Evolutionary conservation across 23 tunicate genomes (phyloP).

Genomic region (Phallusia fumigata): DNA sequence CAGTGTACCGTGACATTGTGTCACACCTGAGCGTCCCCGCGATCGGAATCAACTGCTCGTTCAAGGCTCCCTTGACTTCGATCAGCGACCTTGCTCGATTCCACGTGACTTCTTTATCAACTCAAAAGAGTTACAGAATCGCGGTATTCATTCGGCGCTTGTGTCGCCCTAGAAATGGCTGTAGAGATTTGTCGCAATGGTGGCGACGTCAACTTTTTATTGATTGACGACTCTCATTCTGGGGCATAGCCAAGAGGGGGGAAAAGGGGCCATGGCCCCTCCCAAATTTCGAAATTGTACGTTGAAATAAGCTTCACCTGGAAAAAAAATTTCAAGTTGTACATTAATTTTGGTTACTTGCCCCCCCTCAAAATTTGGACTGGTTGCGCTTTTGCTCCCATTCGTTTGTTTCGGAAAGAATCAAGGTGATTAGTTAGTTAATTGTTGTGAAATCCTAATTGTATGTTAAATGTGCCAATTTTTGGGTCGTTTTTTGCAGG

Average conservation of each 20-base stretch:
- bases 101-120: not conserved
- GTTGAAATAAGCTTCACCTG: too few species aligned
- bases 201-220: not conserved
- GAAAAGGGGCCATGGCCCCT: too few species aligned
- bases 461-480: not conserved
- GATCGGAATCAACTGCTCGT: slow-evolving; percentile 9
- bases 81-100: not conserved
- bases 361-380: too few species aligned
- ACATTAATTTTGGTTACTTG: too few species aligned
- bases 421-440: not conserved
- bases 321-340: too few species aligned
- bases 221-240: slow-evolving; percentile 14
- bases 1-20: slow-evolving; percentile 6
- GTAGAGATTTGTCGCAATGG: not conserved
- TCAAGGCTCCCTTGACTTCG: slow-evolving; percentile 10
- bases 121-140: slow-evolving; percentile 2
- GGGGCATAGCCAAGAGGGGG: not conserved
- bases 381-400: too few species aligned
- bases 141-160: slow-evolving; percentile 33
- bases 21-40: not conserved
- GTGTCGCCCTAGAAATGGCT: slow-evolving; percentile 35
- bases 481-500: not conserved
- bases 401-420: slow-evolving; percentile 13
- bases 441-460: too few species aligned
- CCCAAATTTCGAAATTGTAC: too few species aligned